A percentile compares a stretch with the other conserved stretches of the same genome.
Evolutionary conservation across 2,797 vertebrate genomes (phyloP).

Genomic region (Amphiprion clarkii): DNA sequence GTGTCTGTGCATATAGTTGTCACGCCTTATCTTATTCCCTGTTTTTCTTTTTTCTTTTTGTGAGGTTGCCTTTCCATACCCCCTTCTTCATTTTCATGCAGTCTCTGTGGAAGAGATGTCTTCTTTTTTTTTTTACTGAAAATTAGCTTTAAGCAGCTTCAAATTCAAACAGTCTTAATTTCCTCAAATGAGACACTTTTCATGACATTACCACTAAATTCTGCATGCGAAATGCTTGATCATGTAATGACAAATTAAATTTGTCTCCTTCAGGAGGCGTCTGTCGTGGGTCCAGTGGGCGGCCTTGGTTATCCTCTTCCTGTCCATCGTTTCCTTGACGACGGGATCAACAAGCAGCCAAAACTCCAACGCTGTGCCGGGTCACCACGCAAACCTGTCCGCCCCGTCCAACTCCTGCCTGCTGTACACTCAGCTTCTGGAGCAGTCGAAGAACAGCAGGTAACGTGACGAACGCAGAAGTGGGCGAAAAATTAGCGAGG

Average conservation of each 20-base stretch:
- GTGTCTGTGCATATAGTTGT: neutral
- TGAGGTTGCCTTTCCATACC: no score
- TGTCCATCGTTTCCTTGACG: constrained; percentile 94
- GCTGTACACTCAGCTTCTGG: constrained; percentile 82
- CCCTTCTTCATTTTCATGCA: neutral
- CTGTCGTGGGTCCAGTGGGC: constrained; percentile 97
- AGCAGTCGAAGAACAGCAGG: constrained; percentile 82
- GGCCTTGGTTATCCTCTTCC: constrained; percentile 92
- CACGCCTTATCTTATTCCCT: neutral
- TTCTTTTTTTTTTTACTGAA: no score
- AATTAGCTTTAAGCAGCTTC: neutral
- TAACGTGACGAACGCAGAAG: constrained; percentile 32
- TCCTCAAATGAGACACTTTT: neutral
- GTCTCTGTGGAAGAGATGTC: no score
- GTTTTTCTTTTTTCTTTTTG: neutral
- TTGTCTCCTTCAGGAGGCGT: constrained; percentile 85
- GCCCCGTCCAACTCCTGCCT: constrained; percentile 91
- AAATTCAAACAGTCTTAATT: neutral
- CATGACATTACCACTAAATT: neutral
- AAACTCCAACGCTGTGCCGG: constrained; percentile 81
- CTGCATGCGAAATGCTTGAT: neutral
- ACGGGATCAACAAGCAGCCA: constrained; percentile 85
- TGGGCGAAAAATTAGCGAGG: neutral
- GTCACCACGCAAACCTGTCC: constrained; percentile 87
- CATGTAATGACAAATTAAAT: neutral